Evolutionary conservation across 2,797 vertebrate genomes (phyloP).

Genomic region (Trematomus bernacchii): DNA sequence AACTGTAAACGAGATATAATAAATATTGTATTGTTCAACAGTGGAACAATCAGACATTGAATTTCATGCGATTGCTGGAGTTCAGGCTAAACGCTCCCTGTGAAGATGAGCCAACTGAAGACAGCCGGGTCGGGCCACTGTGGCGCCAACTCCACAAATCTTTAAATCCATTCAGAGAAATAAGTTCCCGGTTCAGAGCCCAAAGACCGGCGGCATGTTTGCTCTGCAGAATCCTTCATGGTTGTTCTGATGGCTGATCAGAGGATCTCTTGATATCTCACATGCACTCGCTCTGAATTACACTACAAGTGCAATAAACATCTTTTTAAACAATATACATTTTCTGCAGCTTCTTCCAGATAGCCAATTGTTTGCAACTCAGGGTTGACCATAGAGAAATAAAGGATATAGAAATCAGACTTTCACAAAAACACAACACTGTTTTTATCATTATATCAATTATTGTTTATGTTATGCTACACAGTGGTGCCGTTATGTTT

Average conservation of each 20-base stretch:
- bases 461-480: no score
- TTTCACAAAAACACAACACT: no score
- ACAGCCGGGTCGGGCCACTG: not conserved
- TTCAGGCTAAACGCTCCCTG: slow-evolving; percentile 7
- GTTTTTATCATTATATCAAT: no score
- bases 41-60: not conserved
- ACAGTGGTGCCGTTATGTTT: no score
- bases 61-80: not conserved
- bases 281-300: slow-evolving; percentile 8
- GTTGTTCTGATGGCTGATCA: slow-evolving; percentile 24
- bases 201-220: slow-evolving; percentile 32
- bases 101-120: not conserved
- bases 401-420: not conserved
- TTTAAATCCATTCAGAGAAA: slow-evolving; percentile 41
- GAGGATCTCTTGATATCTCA: not conserved
- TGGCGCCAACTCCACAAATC: slow-evolving; percentile 3
- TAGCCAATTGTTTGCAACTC: not conserved
- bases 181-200: slow-evolving; percentile 15
- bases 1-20: not conserved
- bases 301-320: not conserved
- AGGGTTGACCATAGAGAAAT: not conserved
- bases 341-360: slow-evolving; percentile 18
- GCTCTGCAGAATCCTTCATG: slow-evolving; percentile 16
- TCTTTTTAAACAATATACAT: not conserved
- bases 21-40: not conserved